Base-by-base conservation (phyloP, 2,113 vertebrate genomes). In the Antennarius striatus region DNA sequence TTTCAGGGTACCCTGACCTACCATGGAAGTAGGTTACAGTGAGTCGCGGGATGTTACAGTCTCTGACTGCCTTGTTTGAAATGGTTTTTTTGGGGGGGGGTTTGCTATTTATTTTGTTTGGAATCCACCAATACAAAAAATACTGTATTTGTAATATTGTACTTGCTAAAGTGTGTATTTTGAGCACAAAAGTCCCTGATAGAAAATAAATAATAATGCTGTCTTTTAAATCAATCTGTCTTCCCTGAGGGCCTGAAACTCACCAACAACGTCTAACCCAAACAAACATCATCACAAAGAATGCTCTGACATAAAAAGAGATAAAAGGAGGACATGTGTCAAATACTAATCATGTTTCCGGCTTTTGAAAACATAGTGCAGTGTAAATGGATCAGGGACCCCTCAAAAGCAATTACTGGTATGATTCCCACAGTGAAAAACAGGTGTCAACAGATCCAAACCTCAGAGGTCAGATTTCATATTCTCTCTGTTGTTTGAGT, bases 261-360 rank as follows among this genome's bases (percentile, higher is more conserved):
- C 57, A 74, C 63, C 78, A 56, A 69, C 56, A 80, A 70, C 48
- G 9, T 70, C 70, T 76, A 72, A 11, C 75, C 75, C 63, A 79
- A 87, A 85, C 77, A 86, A 81, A 85, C 82, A 86, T 71, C 49
- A 75, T 67, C 68, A 72, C 73, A 82, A 78, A 77, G 66, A 70
- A 62, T 63, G 51, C 12, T 52, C 52, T 8, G 56, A 77, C 73
- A 82, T 73, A 32, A 83, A 79, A 86, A 72, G 15, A 77, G 80
- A 84, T 80, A 85, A 86, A 85, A 87, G 72, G 73, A 74, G 68
- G 80, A 86, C 82, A 86, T 66, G 77, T 80, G 85, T 90, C 89
- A 88, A 88, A 86, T 84, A 83, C 63, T 80, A 86, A 82, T 80
- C 70, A 66, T 76, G 74, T 85, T 76, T 80, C 71, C 56, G n/a